Base-by-base conservation (phyloP, 2,888 invertebrate genomes). In the Choristoneura rosaceana region DNA sequence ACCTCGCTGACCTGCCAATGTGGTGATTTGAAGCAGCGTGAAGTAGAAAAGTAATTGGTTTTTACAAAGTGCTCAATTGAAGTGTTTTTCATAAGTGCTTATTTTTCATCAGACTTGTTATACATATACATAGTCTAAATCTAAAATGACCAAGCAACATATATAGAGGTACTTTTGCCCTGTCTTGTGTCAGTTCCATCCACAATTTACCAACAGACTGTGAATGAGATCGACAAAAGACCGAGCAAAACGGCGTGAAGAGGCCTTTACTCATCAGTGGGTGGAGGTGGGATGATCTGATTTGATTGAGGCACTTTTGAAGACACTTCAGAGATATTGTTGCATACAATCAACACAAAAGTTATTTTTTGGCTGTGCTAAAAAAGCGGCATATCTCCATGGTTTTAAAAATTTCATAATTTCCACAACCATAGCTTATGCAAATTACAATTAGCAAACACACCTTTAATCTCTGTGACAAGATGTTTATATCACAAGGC, bases 1-100 rank as follows among this genome's bases (percentile, higher is more conserved):
- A 93, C 93, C 92, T 93, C 93, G 74, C 91, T 92, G 80, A 93
- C 89, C 87, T 91, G 89, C 77, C 80, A 84, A 71, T 79, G 80
- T 43, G 84, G 79, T 83, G 84, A 77, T 79, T 74, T 80, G 80
- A 88, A 88, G 91, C 91, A 88, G 93, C 92, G 84, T 91, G 88
- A 82, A 88, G 81, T 85, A 85, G 76, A 89, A 78, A 76, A 77
- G 85, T 81, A 73, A 81, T 81, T 78, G 81, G 80, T 78, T 83
- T 68, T 83, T 68, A 64, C 47, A 69, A 38, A 34, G 71, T 74
- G 69, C 61, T 52, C 9, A 25, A 17, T 17, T 15, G 17, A 8
- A 9, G 15, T 2, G 17, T 17, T 5, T 52, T 17, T 52, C 14
- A 52, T 5, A 47, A 47, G 4, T 47, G 47, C 47, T 47, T 47